Conservation (phyloP, 1,140 invertebrate species). For the Nomia melanderi region DNA sequence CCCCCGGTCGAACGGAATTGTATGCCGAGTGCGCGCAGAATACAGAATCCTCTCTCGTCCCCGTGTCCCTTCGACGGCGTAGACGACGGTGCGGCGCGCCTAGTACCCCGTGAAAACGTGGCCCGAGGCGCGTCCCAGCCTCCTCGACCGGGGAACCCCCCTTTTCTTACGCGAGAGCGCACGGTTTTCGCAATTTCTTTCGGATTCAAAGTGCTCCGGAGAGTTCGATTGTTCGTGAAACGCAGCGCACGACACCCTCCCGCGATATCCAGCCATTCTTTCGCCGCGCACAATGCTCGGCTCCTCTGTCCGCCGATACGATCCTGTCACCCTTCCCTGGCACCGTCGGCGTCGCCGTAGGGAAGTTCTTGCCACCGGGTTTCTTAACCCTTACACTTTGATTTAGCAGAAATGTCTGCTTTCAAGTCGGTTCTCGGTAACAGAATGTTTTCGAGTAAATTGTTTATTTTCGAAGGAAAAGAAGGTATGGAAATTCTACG, state of each 20-base stretch:
- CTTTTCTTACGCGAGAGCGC: conserved; percentile 27
- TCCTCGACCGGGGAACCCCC: not conserved
- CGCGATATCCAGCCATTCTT: conserved; percentile 16
- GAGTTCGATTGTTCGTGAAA: conserved; percentile 63
- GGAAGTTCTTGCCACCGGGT: not conserved
- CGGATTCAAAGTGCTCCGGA: conserved; percentile 67
- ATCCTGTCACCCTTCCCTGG: not conserved
- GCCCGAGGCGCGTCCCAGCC: not conserved
- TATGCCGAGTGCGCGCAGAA: conserved; percentile 58
- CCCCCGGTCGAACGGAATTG: conserved; percentile 64
- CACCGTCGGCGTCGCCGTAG: not conserved
- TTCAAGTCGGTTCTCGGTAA: too few species aligned
- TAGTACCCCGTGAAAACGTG: conserved; percentile 10
- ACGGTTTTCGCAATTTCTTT: conserved; percentile 64
- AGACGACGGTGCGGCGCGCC: not conserved
- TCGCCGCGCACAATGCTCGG: conserved; percentile 28
- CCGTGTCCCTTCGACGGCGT: not conserved
- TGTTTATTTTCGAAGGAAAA: too few species aligned
- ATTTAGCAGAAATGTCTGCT: too few species aligned
- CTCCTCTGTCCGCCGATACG: conserved; percentile 1
- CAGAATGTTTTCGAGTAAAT: too few species aligned
- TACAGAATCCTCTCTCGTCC: conserved; percentile 57
- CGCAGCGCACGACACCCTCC: conserved; percentile 19
- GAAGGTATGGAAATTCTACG: too few species aligned
- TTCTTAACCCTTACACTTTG: too few species aligned